Evolutionary conservation across 2,113 vertebrate species (phyloP).

Genomic region (Eptesicus fuscus): DNA sequence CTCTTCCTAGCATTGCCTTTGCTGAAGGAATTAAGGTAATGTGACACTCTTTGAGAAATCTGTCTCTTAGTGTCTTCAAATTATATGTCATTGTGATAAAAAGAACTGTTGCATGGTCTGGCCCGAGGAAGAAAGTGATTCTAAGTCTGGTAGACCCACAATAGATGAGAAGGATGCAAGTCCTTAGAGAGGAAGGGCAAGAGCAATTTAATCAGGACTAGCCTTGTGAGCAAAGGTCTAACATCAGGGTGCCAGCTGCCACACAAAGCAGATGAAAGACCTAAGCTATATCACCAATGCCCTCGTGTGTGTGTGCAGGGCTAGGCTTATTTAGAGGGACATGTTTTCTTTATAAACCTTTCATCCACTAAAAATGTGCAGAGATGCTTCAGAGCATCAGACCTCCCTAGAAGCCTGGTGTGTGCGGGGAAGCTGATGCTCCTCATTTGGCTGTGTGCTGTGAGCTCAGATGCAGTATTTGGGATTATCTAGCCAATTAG

Average conservation of each 20-base stretch:
- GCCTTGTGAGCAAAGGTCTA: conserved; percentile 17
- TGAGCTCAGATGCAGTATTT: neutral
- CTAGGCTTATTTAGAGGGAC: conserved; percentile 24
- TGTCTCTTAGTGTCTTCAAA: conserved; percentile 21
- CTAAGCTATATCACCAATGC: neutral
- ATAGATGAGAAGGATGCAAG: neutral
- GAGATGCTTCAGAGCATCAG: conserved; percentile 52
- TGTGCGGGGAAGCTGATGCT: neutral
- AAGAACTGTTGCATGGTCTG: conserved; percentile 1
- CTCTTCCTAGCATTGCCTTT: conserved; percentile 20
- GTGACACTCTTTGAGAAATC: neutral
- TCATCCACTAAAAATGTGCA: conserved; percentile 45
- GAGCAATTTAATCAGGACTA: neutral
- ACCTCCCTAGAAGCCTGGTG: neutral
- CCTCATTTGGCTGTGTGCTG: conserved; percentile 28
- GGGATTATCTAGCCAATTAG: conserved; percentile 55
- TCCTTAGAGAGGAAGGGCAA: conserved; percentile 1
- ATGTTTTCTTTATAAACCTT: conserved; percentile 34
- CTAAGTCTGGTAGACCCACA: neutral
- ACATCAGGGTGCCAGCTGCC: conserved; percentile 24
- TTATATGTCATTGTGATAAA: conserved; percentile 27
- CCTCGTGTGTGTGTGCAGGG: neutral
- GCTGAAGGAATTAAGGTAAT: conserved; percentile 16
- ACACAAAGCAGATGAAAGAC: conserved; percentile 1
- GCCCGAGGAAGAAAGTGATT: neutral